Percentiles rank a stretch among this genome's conserved stretches.
Conservation (phyloP, 2,797 vertebrate species). For the Garrulus glandarius region DNA sequence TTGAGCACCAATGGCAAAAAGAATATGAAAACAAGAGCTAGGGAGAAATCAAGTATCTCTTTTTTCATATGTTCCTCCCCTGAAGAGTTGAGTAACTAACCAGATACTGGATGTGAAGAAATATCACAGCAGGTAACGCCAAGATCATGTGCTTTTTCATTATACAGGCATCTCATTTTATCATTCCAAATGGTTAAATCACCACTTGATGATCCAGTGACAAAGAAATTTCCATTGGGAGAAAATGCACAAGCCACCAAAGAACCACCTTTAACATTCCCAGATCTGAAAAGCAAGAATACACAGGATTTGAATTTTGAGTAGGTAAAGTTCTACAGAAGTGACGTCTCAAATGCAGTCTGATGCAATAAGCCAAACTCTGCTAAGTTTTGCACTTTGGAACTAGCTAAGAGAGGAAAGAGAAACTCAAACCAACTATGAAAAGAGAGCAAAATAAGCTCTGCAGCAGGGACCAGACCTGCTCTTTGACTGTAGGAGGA, state of each 20-base stretch:
- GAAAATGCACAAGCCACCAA: constrained; percentile 91
- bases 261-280: constrained; percentile 83
- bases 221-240: constrained; percentile 84
- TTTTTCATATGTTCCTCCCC: background rate
- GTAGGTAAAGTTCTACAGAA: background rate
- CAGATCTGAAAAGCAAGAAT: constrained; percentile 78
- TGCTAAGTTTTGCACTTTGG: background rate
- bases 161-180: constrained; percentile 83
- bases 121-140: constrained; percentile 92
- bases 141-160: constrained; percentile 92
- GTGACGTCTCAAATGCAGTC: background rate
- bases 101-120: constrained; percentile 77
- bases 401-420: background rate
- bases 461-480: background rate
- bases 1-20: background rate
- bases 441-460: background rate
- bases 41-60: background rate
- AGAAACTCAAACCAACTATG: background rate
- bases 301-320: background rate
- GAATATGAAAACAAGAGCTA: background rate
- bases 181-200: constrained; percentile 92
- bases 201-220: constrained; percentile 91
- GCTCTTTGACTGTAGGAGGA: background rate
- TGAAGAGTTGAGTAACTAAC: constrained; percentile 73
- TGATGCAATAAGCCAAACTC: background rate